Evolutionary conservation across 35 echinoderm and acorn worm species (phyloP).

Genomic region (Apostichopus californicus): DNA sequence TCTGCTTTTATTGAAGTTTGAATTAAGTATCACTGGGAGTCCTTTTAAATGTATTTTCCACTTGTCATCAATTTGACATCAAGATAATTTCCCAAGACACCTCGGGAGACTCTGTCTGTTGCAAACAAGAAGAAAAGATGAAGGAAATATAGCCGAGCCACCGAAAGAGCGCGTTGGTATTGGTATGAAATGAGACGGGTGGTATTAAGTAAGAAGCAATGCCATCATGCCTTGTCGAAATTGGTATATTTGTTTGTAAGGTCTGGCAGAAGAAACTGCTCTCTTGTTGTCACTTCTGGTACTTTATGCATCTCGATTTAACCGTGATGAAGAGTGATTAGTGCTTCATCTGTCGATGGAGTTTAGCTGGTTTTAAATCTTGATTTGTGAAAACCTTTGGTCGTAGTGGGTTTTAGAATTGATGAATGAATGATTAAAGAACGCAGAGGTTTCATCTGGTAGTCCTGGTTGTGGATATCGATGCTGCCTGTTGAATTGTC

Average conservation of each 20-base stretch:
- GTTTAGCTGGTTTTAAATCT: too few species aligned
- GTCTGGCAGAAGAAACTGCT: too few species aligned
- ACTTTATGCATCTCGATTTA: too few species aligned
- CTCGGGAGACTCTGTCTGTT: neutral
- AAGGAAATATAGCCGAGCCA: neutral
- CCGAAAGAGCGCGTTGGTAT: neutral
- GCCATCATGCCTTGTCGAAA: neutral
- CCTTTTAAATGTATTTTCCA: neutral
- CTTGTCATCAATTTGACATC: neutral
- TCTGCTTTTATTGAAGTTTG: neutral
- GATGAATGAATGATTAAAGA: too few species aligned
- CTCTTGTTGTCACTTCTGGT: too few species aligned
- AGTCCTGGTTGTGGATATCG: too few species aligned
- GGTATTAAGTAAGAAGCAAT: neutral
- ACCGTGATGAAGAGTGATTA: too few species aligned
- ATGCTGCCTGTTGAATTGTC: too few species aligned
- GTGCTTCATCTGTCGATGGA: too few species aligned
- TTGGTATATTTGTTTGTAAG: neutral
- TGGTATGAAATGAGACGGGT: neutral
- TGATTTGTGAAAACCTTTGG: too few species aligned
- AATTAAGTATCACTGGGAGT: neutral
- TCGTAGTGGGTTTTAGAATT: too few species aligned
- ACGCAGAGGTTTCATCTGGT: too few species aligned
- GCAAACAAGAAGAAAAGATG: neutral
- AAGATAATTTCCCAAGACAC: neutral